phyloP scores from a whole-genome alignment of 2,797 vertebrate species.

The Paedocypris micromegethes region DNA sequence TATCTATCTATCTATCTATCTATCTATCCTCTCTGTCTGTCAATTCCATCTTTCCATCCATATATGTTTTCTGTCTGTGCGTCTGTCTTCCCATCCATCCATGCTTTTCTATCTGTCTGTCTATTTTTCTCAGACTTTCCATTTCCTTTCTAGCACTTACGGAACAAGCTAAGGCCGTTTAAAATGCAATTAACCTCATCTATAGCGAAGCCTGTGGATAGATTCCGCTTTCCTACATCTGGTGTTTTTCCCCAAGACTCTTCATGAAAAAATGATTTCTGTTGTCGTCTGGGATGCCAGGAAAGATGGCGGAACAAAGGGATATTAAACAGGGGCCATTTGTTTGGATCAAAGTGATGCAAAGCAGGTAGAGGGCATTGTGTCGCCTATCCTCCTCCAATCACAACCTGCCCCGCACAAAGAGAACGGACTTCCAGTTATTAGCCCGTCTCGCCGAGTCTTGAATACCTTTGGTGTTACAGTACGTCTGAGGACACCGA shows the following conservation, averaged over 20 bases:
- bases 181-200: conserved; percentile 18
- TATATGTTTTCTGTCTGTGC: too few species aligned
- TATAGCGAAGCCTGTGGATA: neutral
- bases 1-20: too few species aligned
- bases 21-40: too few species aligned
- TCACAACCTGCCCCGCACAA: conserved; percentile 11
- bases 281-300: conserved; percentile 10
- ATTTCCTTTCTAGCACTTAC: conserved; percentile 20
- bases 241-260: conserved; percentile 1
- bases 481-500: neutral
- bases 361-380: conserved; percentile 25
- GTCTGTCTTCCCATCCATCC: too few species aligned
- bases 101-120: neutral
- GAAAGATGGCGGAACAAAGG: conserved; percentile 8
- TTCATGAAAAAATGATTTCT: conserved; percentile 22
- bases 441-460: neutral
- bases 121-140: neutral
- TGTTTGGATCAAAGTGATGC: conserved; percentile 33
- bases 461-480: neutral
- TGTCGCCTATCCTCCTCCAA: conserved; percentile 3
- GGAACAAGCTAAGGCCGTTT: conserved; percentile 9
- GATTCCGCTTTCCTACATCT: conserved; percentile 5
- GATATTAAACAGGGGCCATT: conserved; percentile 17
- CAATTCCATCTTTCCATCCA: too few species aligned
- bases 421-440: neutral